A percentile compares a stretch with the other conserved stretches of the same genome.
Conservation (phyloP, 2,888 invertebrate species). For the Marasmarcha lunaedactyla region DNA sequence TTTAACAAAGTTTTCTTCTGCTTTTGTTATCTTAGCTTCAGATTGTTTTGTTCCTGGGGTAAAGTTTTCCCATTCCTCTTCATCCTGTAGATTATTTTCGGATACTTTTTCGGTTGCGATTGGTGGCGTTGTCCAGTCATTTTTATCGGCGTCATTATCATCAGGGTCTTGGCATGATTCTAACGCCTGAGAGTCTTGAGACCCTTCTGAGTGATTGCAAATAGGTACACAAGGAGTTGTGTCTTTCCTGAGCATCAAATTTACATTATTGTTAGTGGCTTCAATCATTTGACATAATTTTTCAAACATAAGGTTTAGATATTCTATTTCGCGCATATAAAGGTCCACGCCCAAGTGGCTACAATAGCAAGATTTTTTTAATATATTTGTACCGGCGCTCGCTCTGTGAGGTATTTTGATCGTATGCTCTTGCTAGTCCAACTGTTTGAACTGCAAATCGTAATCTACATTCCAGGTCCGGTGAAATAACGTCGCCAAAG, state of each 20-base stretch:
- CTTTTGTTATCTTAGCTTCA: conserved; percentile 4
- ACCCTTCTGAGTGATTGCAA: not conserved
- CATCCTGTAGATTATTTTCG: not conserved
- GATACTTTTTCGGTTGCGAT: not conserved
- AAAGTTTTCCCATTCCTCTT: conserved; percentile 8
- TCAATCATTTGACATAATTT: not conserved
- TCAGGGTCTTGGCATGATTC: not conserved
- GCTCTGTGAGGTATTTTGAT: conserved; percentile 11
- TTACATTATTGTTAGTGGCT: not conserved
- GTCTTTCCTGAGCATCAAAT: not conserved
- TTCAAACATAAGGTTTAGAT: not conserved
- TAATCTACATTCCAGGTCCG: not conserved
- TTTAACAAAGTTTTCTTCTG: conserved; percentile 2
- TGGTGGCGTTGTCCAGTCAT: not conserved
- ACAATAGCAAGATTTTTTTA: conserved; percentile 1
- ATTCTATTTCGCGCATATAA: not conserved
- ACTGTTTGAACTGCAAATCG: not conserved
- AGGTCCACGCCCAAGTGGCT: conserved; percentile 1
- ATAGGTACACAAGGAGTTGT: not conserved
- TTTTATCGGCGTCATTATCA: no score
- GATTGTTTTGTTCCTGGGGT: conserved; percentile 4
- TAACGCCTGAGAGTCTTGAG: not conserved
- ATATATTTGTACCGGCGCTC: conserved; percentile 2
- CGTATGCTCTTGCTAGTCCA: conserved; percentile 16
- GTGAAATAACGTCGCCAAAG: not conserved